These are phyloP conservation scores for Scytalopus superciliaris DNA, from an alignment of 2,113 vertebrate species.

Conservation along the genomic window DNA sequence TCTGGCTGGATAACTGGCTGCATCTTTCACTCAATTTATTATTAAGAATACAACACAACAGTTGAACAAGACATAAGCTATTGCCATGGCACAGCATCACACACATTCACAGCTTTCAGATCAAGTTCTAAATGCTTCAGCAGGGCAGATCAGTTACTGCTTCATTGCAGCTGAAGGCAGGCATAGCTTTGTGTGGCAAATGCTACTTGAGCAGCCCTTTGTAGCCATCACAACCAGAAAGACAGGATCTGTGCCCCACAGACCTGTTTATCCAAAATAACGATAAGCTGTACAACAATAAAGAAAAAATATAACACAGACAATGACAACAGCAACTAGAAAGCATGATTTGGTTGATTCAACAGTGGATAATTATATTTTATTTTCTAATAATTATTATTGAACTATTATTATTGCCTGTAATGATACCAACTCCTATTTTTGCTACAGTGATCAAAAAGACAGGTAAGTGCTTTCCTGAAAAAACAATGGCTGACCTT, in stretches of 20 bases:
- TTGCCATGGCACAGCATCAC: not conserved
- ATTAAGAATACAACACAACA: not conserved
- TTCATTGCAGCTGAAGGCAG: not conserved
- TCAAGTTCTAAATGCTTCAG: not conserved
- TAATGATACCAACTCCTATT: not conserved
- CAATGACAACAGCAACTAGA: not conserved
- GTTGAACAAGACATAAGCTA: not conserved
- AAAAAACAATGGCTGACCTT: not conserved
- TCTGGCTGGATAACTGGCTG: not conserved
- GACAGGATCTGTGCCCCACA: not conserved
- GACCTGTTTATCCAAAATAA: not conserved
- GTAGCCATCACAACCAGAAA: not conserved
- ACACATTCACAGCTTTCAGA: not conserved
- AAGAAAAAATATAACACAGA: not conserved
- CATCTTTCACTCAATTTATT: not conserved
- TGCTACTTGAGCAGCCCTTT: not conserved
- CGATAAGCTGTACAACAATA: not conserved
- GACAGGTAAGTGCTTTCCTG: not conserved
- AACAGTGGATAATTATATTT: not conserved
- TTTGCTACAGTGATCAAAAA: not conserved
- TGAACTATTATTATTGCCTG: not conserved
- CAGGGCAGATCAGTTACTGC: not conserved
- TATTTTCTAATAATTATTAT: not conserved
- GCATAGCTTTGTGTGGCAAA: not conserved
- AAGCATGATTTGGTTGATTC: not conserved